Base-by-base conservation (phyloP, 37 sponge, comb jelly and placozoan species). In the Hexactinellida sp. region DNA sequence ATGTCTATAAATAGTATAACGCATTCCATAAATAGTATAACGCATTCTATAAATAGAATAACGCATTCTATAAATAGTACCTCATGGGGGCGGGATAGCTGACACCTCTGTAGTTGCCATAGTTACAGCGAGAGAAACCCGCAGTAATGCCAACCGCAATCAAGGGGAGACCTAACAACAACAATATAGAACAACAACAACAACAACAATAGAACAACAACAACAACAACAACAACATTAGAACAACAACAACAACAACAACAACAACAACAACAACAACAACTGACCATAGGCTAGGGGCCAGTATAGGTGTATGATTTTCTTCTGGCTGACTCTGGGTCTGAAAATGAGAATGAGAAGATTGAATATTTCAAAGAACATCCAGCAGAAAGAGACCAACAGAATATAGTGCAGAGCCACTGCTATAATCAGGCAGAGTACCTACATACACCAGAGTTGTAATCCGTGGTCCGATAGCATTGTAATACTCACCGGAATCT, bases 361-460 rank as follows among this genome's bases (percentile, higher is more conserved):
- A 83, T 93, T 90, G 3, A 93, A 82, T 0, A 90, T 90, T 86
- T 93, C 93, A 1, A 90, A 30, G 35, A 93, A 84, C 88, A 88
- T 88, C 93, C 93, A 93, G 84, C 87, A 36, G 55, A 90, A 93
- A 47, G 91, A 89, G 86, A 54, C 83, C 55, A 93, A 84, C 28
- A 93, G 88, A 47, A 90, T 88, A 51, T 93, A 93, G 54, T 93
- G 93, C 36, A 93, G 88, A 10, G 86, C 24, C 3, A 82, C 87
- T 41, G 93, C 93, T 28, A 90, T 83, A 0, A 37, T 37, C 23
- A 89, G 90, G 37, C 93, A 93, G 51, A 90, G 85, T 0, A 28
- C 86, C 76, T 63, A 63, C 13, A 41, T 16, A 28, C 76, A 63
- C 3, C 76, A 63, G 30, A 47, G 9, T 47, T 47, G 52, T 47